Evolutionary conservation across 2,888 invertebrate species (phyloP).

Genomic region (Apodemia zela): DNA sequence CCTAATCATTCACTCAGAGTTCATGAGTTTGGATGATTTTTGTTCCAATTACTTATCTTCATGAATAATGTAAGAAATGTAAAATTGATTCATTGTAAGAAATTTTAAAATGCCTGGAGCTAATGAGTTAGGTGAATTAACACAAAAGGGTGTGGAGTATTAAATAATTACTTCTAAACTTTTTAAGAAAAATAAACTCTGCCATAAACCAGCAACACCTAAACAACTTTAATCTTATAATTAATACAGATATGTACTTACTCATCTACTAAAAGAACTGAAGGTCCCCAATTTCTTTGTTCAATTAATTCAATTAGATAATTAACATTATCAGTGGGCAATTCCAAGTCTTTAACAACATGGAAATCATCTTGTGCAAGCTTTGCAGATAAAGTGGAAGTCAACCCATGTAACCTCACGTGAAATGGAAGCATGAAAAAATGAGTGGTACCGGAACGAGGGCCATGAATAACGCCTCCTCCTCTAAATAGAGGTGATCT

Average conservation of each 20-base stretch:
- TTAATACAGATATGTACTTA: constrained; percentile 74
- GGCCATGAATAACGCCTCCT: constrained; percentile 94
- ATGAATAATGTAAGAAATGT: too few species aligned
- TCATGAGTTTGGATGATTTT: too few species aligned
- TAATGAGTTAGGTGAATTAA: too few species aligned
- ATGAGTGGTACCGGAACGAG: constrained; percentile 92
- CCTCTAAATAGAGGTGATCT: constrained; percentile 92
- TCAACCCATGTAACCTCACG: constrained; percentile 88
- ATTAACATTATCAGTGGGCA: constrained; percentile 89
- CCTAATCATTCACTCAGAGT: too few species aligned
- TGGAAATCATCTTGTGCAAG: constrained; percentile 97
- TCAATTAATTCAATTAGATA: constrained; percentile 90
- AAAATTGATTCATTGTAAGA: too few species aligned
- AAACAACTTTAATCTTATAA: too few species aligned
- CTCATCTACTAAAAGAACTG: constrained; percentile 95
- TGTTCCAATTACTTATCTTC: too few species aligned
- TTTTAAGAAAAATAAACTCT: too few species aligned
- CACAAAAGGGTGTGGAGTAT: too few species aligned
- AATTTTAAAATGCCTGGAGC: too few species aligned
- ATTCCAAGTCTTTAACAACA: constrained; percentile 90
- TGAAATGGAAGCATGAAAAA: constrained; percentile 96
- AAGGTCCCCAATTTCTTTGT: constrained; percentile 96
- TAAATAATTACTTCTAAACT: too few species aligned
- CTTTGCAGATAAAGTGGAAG: constrained; percentile 92
- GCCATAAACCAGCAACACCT: too few species aligned